Percentiles rank a stretch among this genome's conserved stretches.
Evolutionary conservation across 1,140 invertebrate genomes (phyloP).

Genomic region (Eciton burchellii): DNA sequence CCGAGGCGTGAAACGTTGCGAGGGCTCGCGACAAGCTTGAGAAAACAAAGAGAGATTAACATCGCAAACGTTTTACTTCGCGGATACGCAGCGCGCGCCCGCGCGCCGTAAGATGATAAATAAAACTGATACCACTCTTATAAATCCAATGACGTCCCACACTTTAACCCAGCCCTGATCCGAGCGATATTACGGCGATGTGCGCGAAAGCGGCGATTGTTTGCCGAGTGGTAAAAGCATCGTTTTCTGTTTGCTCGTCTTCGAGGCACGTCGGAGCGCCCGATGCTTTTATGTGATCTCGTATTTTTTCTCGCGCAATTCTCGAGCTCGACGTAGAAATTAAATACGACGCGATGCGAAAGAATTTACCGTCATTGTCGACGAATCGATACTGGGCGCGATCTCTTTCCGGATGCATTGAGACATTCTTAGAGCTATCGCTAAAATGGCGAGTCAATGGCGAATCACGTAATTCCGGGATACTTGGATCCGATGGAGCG

Average conservation of each 20-base stretch:
- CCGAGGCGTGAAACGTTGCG: neutral
- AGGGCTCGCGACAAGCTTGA: neutral
- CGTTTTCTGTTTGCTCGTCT: constrained; percentile 77
- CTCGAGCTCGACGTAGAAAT: constrained; percentile 31
- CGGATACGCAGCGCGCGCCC: too few relatives aligned
- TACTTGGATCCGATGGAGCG: constrained; percentile 24
- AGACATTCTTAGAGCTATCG: neutral
- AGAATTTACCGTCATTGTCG: too few relatives aligned
- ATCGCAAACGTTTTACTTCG: neutral
- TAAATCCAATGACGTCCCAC: neutral
- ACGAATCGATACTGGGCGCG: too few relatives aligned
- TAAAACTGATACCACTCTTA: constrained; percentile 25
- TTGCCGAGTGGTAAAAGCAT: constrained; percentile 83
- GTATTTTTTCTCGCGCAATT: neutral
- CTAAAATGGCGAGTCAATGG: constrained; percentile 15
- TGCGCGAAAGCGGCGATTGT: constrained; percentile 72
- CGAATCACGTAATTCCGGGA: neutral
- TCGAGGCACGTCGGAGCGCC: constrained; percentile 60
- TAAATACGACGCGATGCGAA: constrained; percentile 5
- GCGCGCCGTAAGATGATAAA: neutral
- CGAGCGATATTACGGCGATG: constrained; percentile 55
- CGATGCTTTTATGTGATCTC: neutral
- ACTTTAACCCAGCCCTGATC: constrained; percentile 52
- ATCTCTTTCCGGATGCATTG: too few relatives aligned
- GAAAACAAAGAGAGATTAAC: neutral